Evolutionary conservation across 2,113 vertebrate species (phyloP).

Genomic region (Caracal caracal): DNA sequence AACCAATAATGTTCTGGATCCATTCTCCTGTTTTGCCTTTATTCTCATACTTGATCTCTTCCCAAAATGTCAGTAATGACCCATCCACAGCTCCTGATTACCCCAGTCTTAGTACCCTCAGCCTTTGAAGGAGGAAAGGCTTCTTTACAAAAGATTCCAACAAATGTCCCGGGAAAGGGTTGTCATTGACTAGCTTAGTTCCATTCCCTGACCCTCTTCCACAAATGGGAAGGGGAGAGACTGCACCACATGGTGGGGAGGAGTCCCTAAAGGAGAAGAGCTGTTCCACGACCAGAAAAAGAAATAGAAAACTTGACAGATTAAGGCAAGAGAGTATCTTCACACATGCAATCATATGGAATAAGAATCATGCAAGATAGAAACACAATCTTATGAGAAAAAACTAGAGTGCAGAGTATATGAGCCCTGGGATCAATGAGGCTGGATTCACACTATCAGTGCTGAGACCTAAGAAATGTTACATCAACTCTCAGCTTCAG

Average conservation of each 20-base stretch:
- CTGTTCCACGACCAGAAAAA: not conserved
- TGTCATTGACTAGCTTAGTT: not conserved
- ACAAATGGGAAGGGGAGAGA: accelerated
- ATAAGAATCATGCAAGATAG: not conserved
- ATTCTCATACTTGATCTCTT: not conserved
- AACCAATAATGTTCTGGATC: not conserved
- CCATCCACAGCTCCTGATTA: not conserved
- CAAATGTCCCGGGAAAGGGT: not conserved
- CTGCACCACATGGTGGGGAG: accelerated
- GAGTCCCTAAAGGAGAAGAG: not conserved
- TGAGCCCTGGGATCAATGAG: not conserved
- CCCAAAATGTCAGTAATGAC: not conserved
- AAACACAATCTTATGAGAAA: not conserved
- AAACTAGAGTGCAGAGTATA: not conserved
- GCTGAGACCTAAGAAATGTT: not conserved
- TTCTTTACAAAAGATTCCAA: not conserved
- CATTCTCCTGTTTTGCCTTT: not conserved
- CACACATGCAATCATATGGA: not conserved
- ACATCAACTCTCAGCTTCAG: not conserved
- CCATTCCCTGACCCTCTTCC: not conserved
- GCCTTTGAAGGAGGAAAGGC: not conserved
- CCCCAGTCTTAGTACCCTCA: not conserved
- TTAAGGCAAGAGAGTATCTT: not conserved
- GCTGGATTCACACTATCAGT: not conserved
- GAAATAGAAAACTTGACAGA: not conserved